These are phyloP conservation scores for Lates japonicus DNA, from an alignment of 2,797 vertebrate species.

Conservation along the genomic window DNA sequence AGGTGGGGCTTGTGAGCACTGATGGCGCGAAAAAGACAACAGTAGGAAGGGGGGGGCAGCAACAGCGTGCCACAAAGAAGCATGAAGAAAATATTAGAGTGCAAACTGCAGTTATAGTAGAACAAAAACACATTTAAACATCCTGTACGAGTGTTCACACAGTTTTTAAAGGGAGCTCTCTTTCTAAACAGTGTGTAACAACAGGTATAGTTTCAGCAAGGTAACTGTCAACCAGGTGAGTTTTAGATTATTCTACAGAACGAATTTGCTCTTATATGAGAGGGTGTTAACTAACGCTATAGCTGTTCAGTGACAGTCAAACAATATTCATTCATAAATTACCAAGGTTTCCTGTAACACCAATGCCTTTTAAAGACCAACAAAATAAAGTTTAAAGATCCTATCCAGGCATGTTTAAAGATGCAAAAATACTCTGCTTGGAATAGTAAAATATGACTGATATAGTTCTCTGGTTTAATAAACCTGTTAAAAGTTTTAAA, in stretches of 20 bases:
- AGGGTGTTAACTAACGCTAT: too few species aligned
- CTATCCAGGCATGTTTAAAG: too few species aligned
- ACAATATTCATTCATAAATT: background rate
- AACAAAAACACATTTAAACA: background rate
- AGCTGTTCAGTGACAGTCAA: background rate
- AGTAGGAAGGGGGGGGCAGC: slow-evolving; percentile 15
- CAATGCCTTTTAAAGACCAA: too few species aligned
- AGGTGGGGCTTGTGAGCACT: slow-evolving; percentile 42
- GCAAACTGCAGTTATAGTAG: background rate
- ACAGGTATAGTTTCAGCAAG: background rate
- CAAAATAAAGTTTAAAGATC: too few species aligned
- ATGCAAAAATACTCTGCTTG: too few species aligned
- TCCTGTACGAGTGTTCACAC: too few species aligned
- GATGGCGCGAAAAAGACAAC: slow-evolving; percentile 84
- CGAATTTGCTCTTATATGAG: background rate
- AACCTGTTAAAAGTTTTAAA: too few species aligned
- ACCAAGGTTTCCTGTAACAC: background rate
- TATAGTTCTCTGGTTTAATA: too few species aligned
- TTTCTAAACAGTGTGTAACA: too few species aligned
- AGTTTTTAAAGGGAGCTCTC: background rate
- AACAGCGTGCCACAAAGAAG: background rate
- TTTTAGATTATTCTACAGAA: background rate
- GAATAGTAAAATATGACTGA: too few species aligned
- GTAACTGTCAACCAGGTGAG: background rate
- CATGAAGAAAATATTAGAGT: too few species aligned